Evolutionary conservation across 64 coral and sea anemone species (phyloP), one percentile per base, ranked within the genome.

Genomic region (Orbicella faveolata): DNA sequence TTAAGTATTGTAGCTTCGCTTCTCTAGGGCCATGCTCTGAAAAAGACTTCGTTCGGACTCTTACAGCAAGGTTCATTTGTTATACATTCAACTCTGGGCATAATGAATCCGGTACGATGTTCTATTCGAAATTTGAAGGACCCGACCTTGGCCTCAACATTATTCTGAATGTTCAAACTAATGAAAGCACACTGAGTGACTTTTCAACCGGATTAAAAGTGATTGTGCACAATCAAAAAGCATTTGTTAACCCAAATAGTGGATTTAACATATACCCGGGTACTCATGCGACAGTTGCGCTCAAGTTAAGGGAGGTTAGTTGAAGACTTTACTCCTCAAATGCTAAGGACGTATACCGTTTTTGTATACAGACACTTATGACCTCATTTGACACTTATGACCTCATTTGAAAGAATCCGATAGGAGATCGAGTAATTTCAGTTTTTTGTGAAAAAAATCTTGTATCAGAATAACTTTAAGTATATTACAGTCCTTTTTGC

Each of bases 71-170:
- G n/a, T 68, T 69, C 1, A 52, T 91, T 9, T 91, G 89, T 57
- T 91, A 75, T 12, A 75, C 69, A 10, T 91, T 84, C 54, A 91
- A 91, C 19, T 73, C 80, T 20, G 78, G 78, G 34, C 1, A 80
- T 14, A 57, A 80, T 33, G 26, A 33, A 12, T n/a, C 54, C n/a
- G 12, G 21, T 36, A 48, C 41, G 41, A 34, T 23, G 73, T 34
- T 13, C 9, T 6, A 20, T n/a, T 12, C 69, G 48, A 51, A 13
- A 51, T 34, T 39, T 51, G 37, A 72, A 75, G 89, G 89, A 11
- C 30, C 54, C 10, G 89, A 90, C 3, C 13, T 67, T 35, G 89
- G 89, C 6, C 51, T 90, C 10, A 83, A 19, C 67, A 53, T 90
- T 36, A 15, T 66, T 6, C 66, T 90, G 19, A 41, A 91, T 91